Evolutionary conservation across 2,888 invertebrate species (phyloP).

Genomic region (Piscicola geometra): DNA sequence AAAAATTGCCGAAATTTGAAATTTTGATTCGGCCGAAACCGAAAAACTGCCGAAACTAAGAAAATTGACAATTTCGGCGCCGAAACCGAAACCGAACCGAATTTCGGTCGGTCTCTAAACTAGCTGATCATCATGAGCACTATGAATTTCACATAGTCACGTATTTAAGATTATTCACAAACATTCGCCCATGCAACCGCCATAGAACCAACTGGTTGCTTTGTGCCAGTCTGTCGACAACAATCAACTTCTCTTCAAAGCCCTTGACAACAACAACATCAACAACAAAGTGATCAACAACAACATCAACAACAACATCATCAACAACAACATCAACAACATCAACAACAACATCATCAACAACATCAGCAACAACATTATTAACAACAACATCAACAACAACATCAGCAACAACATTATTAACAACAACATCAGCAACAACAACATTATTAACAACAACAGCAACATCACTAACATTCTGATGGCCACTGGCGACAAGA

Average conservation of each 20-base stretch:
- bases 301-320: neutral
- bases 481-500: neutral
- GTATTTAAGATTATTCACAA: neutral
- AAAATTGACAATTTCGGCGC: constrained; percentile 7
- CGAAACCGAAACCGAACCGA: too few relatives aligned
- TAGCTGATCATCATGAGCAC: too few relatives aligned
- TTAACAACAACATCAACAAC: neutral
- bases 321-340: constrained; percentile 5
- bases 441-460: neutral
- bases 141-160: neutral
- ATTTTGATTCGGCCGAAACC: too few relatives aligned
- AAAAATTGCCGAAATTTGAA: too few relatives aligned
- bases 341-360: neutral
- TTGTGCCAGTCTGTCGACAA: neutral
- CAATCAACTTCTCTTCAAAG: constrained; percentile 2
- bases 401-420: too few relatives aligned
- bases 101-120: too few relatives aligned
- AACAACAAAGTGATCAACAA: neutral
- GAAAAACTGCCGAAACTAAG: too few relatives aligned
- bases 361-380: constrained; percentile 1
- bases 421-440: neutral
- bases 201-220: neutral
- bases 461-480: neutral
- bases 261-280: neutral
- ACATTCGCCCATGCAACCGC: neutral